Percentiles rank a stretch among this genome's conserved stretches.
These are phyloP conservation scores for Sipunculus nudus DNA, from an alignment of 2,888 invertebrate species.

Conservation along the genomic window DNA sequence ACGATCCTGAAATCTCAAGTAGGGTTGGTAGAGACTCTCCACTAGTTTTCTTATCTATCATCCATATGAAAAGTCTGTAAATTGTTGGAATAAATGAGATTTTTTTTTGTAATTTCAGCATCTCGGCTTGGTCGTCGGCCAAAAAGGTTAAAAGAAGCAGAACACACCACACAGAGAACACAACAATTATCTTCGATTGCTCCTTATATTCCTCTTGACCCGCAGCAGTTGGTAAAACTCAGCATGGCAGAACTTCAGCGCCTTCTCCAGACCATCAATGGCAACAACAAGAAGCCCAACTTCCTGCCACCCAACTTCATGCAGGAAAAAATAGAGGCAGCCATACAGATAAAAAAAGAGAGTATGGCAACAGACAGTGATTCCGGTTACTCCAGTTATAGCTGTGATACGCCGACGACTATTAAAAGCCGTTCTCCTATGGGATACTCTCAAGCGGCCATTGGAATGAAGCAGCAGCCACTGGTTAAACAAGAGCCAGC, in stretches of 20 bases:
- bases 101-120: constrained; percentile 47
- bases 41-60: no score
- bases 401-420: constrained; percentile 45
- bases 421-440: constrained; percentile 47
- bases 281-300: constrained; percentile 30
- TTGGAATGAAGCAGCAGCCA: no score
- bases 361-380: constrained; percentile 29
- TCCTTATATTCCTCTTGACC: constrained; percentile 51
- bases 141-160: constrained; percentile 62
- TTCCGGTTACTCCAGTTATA: constrained; percentile 48
- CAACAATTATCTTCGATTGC: constrained; percentile 47
- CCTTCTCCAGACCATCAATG: constrained; percentile 53
- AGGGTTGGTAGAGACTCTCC: no score
- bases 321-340: constrained; percentile 12
- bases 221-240: constrained; percentile 51
- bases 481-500: no score
- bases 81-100: no score
- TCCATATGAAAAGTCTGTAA: not conserved
- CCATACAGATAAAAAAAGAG: constrained; percentile 3
- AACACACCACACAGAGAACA: constrained; percentile 3
- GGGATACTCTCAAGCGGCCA: not conserved
- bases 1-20: no score
- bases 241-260: constrained; percentile 63
- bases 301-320: constrained; percentile 8
- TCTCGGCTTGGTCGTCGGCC: constrained; percentile 65